Evolutionary conservation across 2,797 vertebrate genomes (phyloP).

Genomic region (Characodon lateralis): DNA sequence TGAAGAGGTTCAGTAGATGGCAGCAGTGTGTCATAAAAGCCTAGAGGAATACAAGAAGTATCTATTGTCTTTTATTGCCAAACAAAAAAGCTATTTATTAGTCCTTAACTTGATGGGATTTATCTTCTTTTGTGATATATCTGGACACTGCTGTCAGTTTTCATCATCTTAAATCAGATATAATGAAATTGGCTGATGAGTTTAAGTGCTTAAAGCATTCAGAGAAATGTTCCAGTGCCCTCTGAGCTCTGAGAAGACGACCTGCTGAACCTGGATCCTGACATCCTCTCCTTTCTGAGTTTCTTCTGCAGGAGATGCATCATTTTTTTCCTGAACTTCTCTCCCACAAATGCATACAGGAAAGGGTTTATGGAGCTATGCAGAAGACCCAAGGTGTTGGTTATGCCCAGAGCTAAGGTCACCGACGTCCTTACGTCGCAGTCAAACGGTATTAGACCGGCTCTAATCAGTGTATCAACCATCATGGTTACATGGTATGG

Average conservation of each 20-base stretch:
- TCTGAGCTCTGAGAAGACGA: constrained; percentile 79
- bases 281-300: constrained; percentile 45
- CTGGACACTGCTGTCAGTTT: not conserved
- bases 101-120: not conserved
- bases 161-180: not conserved
- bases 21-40: constrained; percentile 31
- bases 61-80: not conserved
- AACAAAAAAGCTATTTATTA: not conserved
- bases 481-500: constrained; percentile 74
- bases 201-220: constrained; percentile 16
- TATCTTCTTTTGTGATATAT: not conserved
- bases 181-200: not conserved
- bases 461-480: constrained; percentile 68
- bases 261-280: constrained; percentile 68
- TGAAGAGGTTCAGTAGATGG: constrained; percentile 42
- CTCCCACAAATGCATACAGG: constrained; percentile 81
- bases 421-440: constrained; percentile 49
- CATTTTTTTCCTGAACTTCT: constrained; percentile 79
- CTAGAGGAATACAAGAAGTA: not conserved
- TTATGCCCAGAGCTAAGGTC: constrained; percentile 47
- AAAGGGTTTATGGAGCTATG: constrained; percentile 83
- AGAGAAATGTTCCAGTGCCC: constrained; percentile 61
- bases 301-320: constrained; percentile 51
- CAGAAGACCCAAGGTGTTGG: constrained; percentile 68
- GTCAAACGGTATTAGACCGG: constrained; percentile 16